These are phyloP conservation scores for Limnephilus marmoratus DNA, from an alignment of 2,888 invertebrate species.

Conservation along the genomic window DNA sequence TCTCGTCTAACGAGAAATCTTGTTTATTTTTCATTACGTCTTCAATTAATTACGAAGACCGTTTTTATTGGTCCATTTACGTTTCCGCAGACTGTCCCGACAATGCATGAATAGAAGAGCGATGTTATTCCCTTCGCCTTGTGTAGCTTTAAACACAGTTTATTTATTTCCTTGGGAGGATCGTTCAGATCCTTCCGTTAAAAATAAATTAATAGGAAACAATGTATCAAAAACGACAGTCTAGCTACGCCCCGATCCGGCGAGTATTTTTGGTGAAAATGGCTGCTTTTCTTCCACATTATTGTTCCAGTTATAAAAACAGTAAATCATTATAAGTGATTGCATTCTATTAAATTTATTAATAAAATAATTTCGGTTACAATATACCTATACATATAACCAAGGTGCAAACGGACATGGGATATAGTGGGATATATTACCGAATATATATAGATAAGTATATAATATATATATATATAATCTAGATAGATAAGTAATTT, in stretches of 20 bases:
- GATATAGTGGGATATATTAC: no score
- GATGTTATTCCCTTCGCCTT: slow-evolving; percentile 11
- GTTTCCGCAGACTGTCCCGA: slow-evolving; percentile 11
- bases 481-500: no score
- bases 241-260: slow-evolving; percentile 40
- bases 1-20: neutral
- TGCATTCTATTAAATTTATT: neutral
- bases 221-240: slow-evolving; percentile 62
- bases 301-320: neutral
- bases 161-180: slow-evolving; percentile 57
- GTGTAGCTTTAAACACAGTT: slow-evolving; percentile 33
- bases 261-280: neutral
- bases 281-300: neutral
- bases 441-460: no score
- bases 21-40: slow-evolving; percentile 36
- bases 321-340: neutral
- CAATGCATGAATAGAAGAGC: neutral
- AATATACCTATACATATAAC: no score
- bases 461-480: no score
- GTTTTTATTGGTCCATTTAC: slow-evolving; percentile 13
- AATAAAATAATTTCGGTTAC: no score
- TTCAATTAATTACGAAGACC: slow-evolving; percentile 25
- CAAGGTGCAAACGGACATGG: no score
- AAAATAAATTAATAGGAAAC: slow-evolving; percentile 56
- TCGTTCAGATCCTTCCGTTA: slow-evolving; percentile 58